These are phyloP conservation scores for Anomalospiza imberbis DNA, from an alignment of 2,797 vertebrate species.

Conservation along the genomic window DNA sequence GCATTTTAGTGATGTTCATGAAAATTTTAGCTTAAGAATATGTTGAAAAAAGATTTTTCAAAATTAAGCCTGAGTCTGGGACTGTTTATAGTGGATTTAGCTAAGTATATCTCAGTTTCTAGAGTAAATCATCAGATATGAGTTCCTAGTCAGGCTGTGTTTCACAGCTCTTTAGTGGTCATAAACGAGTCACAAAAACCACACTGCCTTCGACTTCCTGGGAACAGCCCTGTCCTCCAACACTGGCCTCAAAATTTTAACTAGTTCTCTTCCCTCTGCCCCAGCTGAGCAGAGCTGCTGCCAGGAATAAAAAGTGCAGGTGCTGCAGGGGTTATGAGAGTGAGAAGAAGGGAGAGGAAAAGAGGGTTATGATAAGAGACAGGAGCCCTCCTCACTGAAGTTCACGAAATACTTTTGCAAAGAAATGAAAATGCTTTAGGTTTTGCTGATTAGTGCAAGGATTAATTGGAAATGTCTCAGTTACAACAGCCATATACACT, in stretches of 20 bases:
- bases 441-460: background rate
- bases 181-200: background rate
- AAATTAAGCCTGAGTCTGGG: background rate
- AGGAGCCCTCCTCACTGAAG: background rate
- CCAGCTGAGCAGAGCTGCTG: background rate
- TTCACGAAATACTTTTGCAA: background rate
- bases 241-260: background rate
- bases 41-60: background rate
- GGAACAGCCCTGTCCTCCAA: background rate
- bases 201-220: background rate
- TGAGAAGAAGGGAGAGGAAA: background rate
- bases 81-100: background rate
- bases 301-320: background rate
- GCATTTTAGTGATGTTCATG: background rate
- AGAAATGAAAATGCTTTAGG: background rate
- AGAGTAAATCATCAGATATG: rapidly evolving
- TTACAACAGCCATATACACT: background rate
- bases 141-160: background rate
- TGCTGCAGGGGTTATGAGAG: background rate
- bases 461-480: background rate
- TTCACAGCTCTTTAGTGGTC: background rate
- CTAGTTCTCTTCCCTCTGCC: background rate
- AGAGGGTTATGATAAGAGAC: background rate
- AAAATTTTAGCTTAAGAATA: background rate
- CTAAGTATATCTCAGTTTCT: background rate